Base-by-base conservation (phyloP, 2,113 vertebrate species). In the Laticauda colubrina region DNA sequence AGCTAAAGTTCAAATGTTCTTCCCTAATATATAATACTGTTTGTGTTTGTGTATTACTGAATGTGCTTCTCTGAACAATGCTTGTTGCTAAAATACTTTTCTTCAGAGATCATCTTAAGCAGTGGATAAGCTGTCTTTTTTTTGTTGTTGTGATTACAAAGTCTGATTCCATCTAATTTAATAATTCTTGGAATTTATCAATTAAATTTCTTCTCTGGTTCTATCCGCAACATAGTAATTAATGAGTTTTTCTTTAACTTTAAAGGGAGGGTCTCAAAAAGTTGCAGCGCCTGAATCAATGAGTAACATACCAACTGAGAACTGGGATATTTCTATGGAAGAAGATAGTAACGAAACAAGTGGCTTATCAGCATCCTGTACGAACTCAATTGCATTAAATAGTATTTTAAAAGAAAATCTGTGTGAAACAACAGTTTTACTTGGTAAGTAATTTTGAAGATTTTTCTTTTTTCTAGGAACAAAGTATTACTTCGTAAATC, bases 221-320 rank as follows among this genome's bases (percentile, higher is more conserved):
- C 75, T 20, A 18, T 5, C 18, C 3, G 5, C 53, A 7, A 55
- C 45, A 64, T 64, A 9, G 15, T 53, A 26, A 54, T n/a, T 34
- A 11, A 12, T 92, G 61, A 56, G 91, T 81, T 91, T 93, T 7
- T 57, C 7, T 94, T 92, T 94, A 0, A 87, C 95, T 97, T 95
- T 95, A 69, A 96, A 98, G 98, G 97, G 95, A 56, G 97, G 97
- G 61, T 92, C 96, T 91, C 97, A 98, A 93, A 97, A 97, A n/a
- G 93, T 94, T 43, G 90, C 96, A 0, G 88, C 96, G 61, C 96
- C 97, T 7, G 98, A 98, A 93, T 96, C 97, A 8, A 86, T 95
- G 57, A 96, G 96, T 91, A 97, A 96, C 0, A 95, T 96, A 91
- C 95, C 95, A 11, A 95, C 96, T 0, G 96, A 96, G 45, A 97